Evolutionary conservation across 2,797 vertebrate species (phyloP).

Genomic region (Emys orbicularis): DNA sequence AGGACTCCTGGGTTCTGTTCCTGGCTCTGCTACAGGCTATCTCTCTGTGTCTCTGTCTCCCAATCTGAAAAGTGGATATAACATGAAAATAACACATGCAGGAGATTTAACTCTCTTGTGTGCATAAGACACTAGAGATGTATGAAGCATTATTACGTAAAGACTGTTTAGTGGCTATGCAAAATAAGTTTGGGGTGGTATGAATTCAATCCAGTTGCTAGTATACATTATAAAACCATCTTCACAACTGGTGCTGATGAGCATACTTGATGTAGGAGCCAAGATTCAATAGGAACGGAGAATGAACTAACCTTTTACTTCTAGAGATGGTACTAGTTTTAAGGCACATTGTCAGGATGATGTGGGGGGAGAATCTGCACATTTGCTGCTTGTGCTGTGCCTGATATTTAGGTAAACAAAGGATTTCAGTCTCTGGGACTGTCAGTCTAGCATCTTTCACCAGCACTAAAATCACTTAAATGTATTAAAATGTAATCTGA

Average conservation of each 20-base stretch:
- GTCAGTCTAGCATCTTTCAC: conserved; percentile 30
- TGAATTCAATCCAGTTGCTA: conserved; percentile 13
- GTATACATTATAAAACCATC: neutral
- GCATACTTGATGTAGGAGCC: neutral
- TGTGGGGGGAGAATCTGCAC: conserved; percentile 17
- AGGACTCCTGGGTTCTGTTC: neutral
- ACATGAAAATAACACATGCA: conserved; percentile 4
- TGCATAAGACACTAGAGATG: neutral
- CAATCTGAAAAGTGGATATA: neutral
- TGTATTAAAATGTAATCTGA: neutral
- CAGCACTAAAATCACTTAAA: neutral
- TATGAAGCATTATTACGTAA: neutral
- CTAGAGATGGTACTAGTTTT: conserved; percentile 45
- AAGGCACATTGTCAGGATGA: conserved; percentile 7
- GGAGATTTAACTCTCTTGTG: neutral
- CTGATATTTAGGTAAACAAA: conserved; percentile 44
- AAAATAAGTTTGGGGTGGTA: conserved; percentile 21
- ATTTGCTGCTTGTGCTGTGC: neutral
- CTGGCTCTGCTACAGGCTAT: neutral
- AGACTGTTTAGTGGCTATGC: neutral
- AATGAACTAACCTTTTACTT: conserved; percentile 24
- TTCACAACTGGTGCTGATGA: neutral
- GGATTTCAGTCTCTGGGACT: conserved; percentile 43
- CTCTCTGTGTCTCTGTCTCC: neutral
- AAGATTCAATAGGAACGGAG: neutral